Evolutionary conservation across 2,888 invertebrate genomes (phyloP).

Genomic region (Conomelus anceps): DNA sequence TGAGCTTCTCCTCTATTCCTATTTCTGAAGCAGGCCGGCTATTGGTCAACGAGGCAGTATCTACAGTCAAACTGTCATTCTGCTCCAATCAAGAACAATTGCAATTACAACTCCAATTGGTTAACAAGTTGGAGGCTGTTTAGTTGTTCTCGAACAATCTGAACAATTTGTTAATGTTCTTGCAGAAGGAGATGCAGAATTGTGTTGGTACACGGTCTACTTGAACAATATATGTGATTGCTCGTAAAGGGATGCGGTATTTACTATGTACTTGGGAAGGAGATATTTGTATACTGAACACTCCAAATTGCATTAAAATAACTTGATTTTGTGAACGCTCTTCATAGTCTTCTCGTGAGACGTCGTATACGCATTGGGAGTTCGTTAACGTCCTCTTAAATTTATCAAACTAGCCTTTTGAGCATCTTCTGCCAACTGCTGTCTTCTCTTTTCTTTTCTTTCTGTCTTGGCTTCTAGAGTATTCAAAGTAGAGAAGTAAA

Average conservation of each 20-base stretch:
- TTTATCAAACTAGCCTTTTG: too few relatives aligned
- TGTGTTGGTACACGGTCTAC: too few relatives aligned
- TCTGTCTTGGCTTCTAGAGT: too few relatives aligned
- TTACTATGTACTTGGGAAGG: too few relatives aligned
- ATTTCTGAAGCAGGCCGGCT: too few relatives aligned
- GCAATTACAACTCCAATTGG: neutral
- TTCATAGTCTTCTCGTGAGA: too few relatives aligned
- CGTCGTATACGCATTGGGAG: too few relatives aligned
- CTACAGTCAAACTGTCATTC: neutral
- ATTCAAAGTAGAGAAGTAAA: too few relatives aligned
- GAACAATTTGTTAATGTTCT: neutral
- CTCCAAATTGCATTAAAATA: neutral
- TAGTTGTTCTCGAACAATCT: neutral
- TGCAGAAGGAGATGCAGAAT: neutral
- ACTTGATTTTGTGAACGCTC: neutral
- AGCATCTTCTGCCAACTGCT: too few relatives aligned
- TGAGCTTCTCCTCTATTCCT: neutral
- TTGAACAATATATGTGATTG: neutral
- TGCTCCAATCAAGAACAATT: neutral
- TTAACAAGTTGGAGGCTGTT: neutral
- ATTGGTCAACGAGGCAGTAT: neutral
- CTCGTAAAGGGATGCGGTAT: too few relatives aligned
- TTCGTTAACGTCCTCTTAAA: too few relatives aligned
- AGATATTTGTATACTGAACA: neutral
- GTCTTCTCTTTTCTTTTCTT: too few relatives aligned